These are phyloP conservation scores for Hippocampus mohnikei DNA, from an alignment of 2,113 vertebrate species.

Conservation along the genomic window DNA sequence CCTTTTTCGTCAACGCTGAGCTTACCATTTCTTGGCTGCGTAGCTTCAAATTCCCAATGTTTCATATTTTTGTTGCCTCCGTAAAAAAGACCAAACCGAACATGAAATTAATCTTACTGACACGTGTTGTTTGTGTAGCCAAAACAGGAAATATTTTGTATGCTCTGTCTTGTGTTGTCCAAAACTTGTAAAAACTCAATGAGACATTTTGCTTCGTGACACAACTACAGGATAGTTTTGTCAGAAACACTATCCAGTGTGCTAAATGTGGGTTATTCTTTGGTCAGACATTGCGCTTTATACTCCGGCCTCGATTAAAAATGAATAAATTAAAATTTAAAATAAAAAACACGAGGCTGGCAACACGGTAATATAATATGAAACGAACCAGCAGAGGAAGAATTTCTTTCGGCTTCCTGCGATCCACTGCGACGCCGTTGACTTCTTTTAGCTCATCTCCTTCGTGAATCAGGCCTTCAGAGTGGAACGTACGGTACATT, in stretches of 20 bases:
- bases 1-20: neutral
- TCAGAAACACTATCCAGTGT: neutral
- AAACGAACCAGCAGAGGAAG: constrained; percentile 83
- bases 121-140: neutral
- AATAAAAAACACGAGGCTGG: neutral
- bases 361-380: neutral
- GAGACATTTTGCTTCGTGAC: neutral
- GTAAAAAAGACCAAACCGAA: neutral
- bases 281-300: neutral
- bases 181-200: neutral
- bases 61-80: neutral
- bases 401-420: constrained; percentile 88
- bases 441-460: constrained; percentile 92
- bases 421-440: constrained; percentile 84
- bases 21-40: neutral
- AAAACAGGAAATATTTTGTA: constrained; percentile 1
- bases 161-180: constrained; percentile 10
- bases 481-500: constrained; percentile 8
- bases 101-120: neutral
- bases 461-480: constrained; percentile 87
- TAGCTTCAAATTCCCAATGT: neutral
- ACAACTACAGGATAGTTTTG: neutral
- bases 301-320: neutral
- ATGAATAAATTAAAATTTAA: too few relatives aligned
- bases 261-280: neutral